A percentile compares a stretch with the other conserved stretches of the same genome.
Conservation (phyloP, 2,797 vertebrate genomes). For the Lateolabrax maculatus region DNA sequence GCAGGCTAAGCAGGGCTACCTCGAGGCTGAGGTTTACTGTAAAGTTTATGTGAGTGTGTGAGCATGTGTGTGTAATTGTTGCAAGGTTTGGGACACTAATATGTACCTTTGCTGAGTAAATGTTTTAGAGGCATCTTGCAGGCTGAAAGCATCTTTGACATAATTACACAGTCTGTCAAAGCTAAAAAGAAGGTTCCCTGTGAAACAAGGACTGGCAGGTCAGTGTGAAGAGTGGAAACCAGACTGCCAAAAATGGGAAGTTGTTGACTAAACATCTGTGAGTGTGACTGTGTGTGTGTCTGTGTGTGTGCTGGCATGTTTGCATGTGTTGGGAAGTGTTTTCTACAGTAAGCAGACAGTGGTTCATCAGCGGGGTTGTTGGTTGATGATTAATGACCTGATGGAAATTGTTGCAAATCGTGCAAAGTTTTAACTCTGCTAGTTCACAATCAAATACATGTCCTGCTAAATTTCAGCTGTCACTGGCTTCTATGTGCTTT, state of each 20-base stretch:
- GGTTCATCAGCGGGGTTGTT: not conserved
- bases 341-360: slow-evolving; percentile 20
- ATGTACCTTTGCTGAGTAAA: slow-evolving; percentile 69
- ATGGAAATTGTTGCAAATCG: slow-evolving; percentile 19
- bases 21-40: slow-evolving; percentile 53
- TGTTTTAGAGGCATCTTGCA: slow-evolving; percentile 69
- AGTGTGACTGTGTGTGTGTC: slow-evolving; percentile 17
- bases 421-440: slow-evolving; percentile 17
- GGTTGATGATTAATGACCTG: slow-evolving; percentile 28
- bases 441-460: not conserved
- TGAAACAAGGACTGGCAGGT: slow-evolving; percentile 62
- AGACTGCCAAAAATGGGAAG: slow-evolving; percentile 70
- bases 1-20: slow-evolving; percentile 44
- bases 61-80: slow-evolving; percentile 41
- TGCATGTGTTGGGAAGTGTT: slow-evolving; percentile 30
- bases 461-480: slow-evolving; percentile 2
- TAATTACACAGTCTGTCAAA: slow-evolving; percentile 76
- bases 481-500: not conserved
- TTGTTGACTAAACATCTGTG: slow-evolving; percentile 69
- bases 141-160: slow-evolving; percentile 68
- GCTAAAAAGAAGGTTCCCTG: slow-evolving; percentile 64
- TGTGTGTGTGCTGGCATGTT: slow-evolving; percentile 32
- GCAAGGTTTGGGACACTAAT: slow-evolving; percentile 72
- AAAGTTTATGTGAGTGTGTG: slow-evolving; percentile 57
- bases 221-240: slow-evolving; percentile 66